Evolutionary conservation across 2,113 vertebrate genomes (phyloP).

Genomic region (Turdus rufiventris): DNA sequence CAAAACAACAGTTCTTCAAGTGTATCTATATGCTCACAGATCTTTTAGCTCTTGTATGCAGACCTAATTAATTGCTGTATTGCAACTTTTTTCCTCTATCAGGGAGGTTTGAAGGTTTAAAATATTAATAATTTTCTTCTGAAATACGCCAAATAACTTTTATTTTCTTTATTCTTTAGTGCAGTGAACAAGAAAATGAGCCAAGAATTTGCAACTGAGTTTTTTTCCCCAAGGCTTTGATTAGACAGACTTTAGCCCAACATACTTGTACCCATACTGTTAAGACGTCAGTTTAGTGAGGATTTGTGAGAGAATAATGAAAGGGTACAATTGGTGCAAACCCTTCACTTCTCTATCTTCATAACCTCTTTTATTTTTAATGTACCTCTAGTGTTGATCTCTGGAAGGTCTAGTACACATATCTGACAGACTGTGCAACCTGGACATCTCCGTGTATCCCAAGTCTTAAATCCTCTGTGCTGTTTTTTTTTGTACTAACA

Average conservation of each 20-base stretch:
- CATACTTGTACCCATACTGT: background rate
- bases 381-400: background rate
- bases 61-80: background rate
- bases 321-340: background rate
- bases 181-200: background rate
- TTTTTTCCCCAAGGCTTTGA: background rate
- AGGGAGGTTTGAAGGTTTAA: background rate
- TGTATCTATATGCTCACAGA: background rate
- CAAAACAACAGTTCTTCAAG: background rate
- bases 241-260: background rate
- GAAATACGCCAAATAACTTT: background rate
- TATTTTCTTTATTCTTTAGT: background rate
- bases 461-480: background rate
- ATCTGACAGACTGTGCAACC: background rate
- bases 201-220: background rate
- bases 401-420: background rate
- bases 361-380: background rate
- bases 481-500: background rate
- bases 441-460: background rate
- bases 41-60: background rate
- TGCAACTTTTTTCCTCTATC: background rate
- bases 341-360: background rate
- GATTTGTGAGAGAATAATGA: background rate
- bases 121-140: background rate
- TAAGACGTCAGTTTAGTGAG: background rate